Evolutionary conservation across 2,797 vertebrate species (phyloP).

Genomic region (Coendou prehensilis): DNA sequence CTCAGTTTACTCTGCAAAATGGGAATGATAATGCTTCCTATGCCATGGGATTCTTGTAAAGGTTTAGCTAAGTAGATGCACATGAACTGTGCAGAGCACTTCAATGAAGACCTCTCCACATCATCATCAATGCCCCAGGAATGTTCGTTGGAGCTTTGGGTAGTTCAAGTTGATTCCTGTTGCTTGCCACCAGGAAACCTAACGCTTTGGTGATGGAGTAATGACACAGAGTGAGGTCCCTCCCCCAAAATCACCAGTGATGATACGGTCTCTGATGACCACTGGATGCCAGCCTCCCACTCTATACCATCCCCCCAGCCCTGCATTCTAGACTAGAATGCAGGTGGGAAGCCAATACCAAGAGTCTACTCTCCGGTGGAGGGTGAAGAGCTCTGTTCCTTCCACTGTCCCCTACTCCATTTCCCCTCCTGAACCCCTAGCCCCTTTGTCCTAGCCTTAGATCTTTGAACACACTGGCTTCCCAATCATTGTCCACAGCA

Average conservation of each 20-base stretch:
- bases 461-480: neutral
- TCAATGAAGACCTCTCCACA: accelerated
- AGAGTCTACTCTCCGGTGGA: too few species aligned
- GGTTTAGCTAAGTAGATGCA: neutral
- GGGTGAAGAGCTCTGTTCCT: neutral
- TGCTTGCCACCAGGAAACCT: neutral
- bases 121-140: accelerated
- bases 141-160: neutral
- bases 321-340: neutral
- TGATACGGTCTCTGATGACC: neutral
- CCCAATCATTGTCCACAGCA: neutral
- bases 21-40: neutral
- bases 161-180: neutral
- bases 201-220: neutral
- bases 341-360: accelerated
- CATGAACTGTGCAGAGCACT: accelerated
- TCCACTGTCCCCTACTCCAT: neutral
- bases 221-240: accelerated
- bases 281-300: neutral
- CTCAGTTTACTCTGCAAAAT: conserved; percentile 34
- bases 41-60: neutral
- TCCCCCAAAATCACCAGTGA: neutral
- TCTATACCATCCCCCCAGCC: accelerated
- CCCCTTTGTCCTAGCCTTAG: neutral
- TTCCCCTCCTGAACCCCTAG: neutral